A percentile compares a stretch with the other conserved stretches of the same genome.
These are phyloP conservation scores for Leptinotarsa defecta DNA, from an alignment of 1,140 invertebrate species.

Conservation along the genomic window DNA sequence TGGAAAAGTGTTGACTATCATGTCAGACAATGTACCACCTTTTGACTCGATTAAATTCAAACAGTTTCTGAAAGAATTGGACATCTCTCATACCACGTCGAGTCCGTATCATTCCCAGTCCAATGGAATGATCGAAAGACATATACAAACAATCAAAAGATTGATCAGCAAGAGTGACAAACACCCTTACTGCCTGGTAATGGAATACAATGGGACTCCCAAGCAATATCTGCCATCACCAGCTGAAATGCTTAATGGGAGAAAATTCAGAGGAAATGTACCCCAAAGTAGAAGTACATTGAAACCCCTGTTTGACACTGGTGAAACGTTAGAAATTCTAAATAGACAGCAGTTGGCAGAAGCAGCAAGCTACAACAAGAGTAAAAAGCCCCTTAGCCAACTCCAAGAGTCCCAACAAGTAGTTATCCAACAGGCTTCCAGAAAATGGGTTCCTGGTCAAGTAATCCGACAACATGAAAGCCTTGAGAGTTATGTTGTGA, in stretches of 20 bases:
- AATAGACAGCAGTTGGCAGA: too few relatives aligned
- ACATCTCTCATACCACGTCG: slow-evolving; percentile 52
- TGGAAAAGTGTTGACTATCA: too few relatives aligned
- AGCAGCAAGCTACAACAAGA: too few relatives aligned
- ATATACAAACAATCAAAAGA: slow-evolving; percentile 23
- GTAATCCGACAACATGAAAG: too few relatives aligned
- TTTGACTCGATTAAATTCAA: slow-evolving; percentile 56
- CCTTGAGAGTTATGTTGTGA: too few relatives aligned
- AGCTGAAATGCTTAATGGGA: slow-evolving; percentile 24
- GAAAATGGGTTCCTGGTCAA: too few relatives aligned
- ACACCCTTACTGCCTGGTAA: slow-evolving; percentile 25
- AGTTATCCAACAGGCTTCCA: too few relatives aligned
- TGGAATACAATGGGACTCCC: slow-evolving; percentile 29
- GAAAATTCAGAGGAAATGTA: slow-evolving; percentile 16
- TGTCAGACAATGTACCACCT: slow-evolving; percentile 56
- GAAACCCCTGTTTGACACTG: too few relatives aligned
- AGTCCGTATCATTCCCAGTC: slow-evolving; percentile 56
- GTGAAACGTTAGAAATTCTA: too few relatives aligned
- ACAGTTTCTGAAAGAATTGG: slow-evolving; percentile 54
- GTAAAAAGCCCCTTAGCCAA: too few relatives aligned
- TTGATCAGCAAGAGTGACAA: not conserved
- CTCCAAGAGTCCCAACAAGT: too few relatives aligned
- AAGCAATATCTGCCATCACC: slow-evolving; percentile 29
- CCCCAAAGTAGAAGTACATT: too few relatives aligned
- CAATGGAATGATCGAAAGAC: slow-evolving; percentile 57